phyloP scores from a whole-genome alignment of 2,888 invertebrate species.

The Rhingia campestris region DNA sequence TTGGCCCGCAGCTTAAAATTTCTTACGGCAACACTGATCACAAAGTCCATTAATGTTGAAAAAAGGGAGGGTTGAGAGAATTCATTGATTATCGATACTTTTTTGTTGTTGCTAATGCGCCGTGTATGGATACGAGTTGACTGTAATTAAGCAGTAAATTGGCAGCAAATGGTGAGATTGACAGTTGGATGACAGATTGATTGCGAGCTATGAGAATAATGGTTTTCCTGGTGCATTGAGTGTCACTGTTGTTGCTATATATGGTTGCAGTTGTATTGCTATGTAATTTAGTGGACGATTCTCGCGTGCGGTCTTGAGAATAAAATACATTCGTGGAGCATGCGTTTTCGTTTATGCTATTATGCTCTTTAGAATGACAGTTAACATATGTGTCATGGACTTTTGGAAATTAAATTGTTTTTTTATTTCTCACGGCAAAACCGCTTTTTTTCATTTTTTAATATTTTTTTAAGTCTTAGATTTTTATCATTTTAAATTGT shows the following conservation, averaged over 20 bases:
- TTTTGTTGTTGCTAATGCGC: background rate
- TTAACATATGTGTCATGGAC: background rate
- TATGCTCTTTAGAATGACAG: background rate
- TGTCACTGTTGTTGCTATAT: background rate
- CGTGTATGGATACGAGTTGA: conserved; percentile 22
- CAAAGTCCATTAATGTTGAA: no score
- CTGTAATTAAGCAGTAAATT: conserved; percentile 31
- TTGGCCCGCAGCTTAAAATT: no score
- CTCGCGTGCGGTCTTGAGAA: conserved; percentile 11
- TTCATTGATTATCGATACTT: conserved; percentile 14
- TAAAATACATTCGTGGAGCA: background rate
- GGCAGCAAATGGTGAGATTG: conserved; percentile 11
- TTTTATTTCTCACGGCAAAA: no score
- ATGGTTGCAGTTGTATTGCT: conserved; percentile 2
- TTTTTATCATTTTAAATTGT: no score
- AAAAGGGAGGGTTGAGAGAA: background rate
- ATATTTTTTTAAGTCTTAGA: no score
- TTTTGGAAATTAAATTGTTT: background rate
- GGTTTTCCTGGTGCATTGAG: background rate
- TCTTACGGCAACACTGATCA: no score
- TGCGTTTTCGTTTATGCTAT: background rate
- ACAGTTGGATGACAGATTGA: conserved; percentile 34
- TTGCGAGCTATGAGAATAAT: conserved; percentile 22
- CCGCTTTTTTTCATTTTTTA: no score
- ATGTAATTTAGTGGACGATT: background rate